Evolutionary conservation across 2,888 invertebrate species (phyloP).

Genomic region (Autographa pulchrina): DNA sequence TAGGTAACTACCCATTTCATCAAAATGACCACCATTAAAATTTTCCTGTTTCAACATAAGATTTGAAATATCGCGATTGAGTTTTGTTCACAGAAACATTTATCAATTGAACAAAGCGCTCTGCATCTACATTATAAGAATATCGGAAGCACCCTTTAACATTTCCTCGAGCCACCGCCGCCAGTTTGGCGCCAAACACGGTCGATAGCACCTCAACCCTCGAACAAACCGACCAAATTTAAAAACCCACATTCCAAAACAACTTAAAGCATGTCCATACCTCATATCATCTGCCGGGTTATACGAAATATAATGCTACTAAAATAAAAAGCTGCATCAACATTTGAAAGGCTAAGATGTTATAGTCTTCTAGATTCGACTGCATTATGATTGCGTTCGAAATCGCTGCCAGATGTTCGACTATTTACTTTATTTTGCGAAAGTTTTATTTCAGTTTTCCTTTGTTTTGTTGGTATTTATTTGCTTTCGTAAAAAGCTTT

Average conservation of each 20-base stretch:
- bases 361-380: constrained; percentile 37
- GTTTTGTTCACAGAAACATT: background rate
- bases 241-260: constrained; percentile 7
- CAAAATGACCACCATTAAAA: too few relatives aligned
- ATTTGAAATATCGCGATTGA: too few relatives aligned
- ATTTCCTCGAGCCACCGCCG: constrained; percentile 66
- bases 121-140: constrained; percentile 19
- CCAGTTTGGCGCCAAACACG: constrained; percentile 71
- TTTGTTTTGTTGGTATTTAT: constrained; percentile 4
- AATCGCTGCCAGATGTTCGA: constrained; percentile 57
- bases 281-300: constrained; percentile 33
- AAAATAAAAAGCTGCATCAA: constrained; percentile 34
- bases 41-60: too few relatives aligned
- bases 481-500: background rate
- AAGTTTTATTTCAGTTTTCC: constrained; percentile 9
- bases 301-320: constrained; percentile 36
- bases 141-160: constrained; percentile 48
- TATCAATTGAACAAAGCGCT: background rate
- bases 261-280: background rate
- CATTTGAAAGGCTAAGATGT: constrained; percentile 6
- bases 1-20: too few relatives aligned
- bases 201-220: constrained; percentile 71
- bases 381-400: constrained; percentile 35
- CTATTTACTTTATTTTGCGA: constrained; percentile 51
- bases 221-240: constrained; percentile 49